Conservation (phyloP, 2,888 invertebrate species). For the Laothoe populi region DNA sequence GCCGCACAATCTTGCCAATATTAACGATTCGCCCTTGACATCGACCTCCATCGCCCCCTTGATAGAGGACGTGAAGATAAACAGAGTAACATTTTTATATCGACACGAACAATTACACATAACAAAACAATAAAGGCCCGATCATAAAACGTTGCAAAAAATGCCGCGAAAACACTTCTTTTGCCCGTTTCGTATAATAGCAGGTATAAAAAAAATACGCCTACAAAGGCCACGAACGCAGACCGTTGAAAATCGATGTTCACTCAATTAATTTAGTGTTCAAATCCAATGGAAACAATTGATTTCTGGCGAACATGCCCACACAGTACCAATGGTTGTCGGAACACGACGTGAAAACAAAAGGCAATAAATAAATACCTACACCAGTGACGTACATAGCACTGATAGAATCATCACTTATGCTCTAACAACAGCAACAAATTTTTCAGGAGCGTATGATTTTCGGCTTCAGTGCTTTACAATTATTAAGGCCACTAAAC, state of each 20-base stretch:
- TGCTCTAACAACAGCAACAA: too few relatives aligned
- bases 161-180: slow-evolving; percentile 16
- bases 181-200: background rate
- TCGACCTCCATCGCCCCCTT: slow-evolving; percentile 5
- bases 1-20: slow-evolving; percentile 1
- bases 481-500: too few relatives aligned
- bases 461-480: too few relatives aligned
- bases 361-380: slow-evolving; percentile 15
- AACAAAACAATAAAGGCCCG: slow-evolving; percentile 18
- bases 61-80: slow-evolving; percentile 17
- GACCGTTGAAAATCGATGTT: slow-evolving; percentile 42
- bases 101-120: slow-evolving; percentile 21
- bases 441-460: too few relatives aligned
- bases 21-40: slow-evolving; percentile 15
- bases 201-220: slow-evolving; percentile 37
- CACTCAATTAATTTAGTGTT: slow-evolving; percentile 43
- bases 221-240: slow-evolving; percentile 36
- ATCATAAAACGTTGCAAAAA: slow-evolving; percentile 18
- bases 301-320: slow-evolving; percentile 36
- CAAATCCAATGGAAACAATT: slow-evolving; percentile 41
- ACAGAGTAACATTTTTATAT: slow-evolving; percentile 4
- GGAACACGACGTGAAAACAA: slow-evolving; percentile 9
- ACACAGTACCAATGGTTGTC: slow-evolving; percentile 33
- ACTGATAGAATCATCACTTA: background rate
- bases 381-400: background rate